A percentile compares a stretch with the other conserved stretches of the same genome.
Conservation (phyloP, 2,888 invertebrate genomes). For the Atethmia centrago region DNA sequence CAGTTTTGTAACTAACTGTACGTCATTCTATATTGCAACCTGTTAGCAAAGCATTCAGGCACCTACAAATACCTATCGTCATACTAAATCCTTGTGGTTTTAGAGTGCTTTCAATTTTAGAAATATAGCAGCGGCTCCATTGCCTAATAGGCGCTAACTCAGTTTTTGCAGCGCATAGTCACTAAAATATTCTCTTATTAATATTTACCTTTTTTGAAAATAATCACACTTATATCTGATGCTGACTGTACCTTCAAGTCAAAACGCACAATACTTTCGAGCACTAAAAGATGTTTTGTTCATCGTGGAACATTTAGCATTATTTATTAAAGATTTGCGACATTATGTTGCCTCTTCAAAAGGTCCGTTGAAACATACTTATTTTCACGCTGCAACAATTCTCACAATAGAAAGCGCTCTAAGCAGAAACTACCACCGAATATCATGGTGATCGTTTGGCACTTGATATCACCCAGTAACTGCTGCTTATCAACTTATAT, state of each 20-base stretch:
- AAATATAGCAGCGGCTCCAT: background rate
- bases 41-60: slow-evolving; percentile 40
- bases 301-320: background rate
- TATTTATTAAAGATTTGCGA: background rate
- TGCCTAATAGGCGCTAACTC: background rate
- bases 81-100: slow-evolving; percentile 27
- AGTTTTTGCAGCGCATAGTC: background rate
- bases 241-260: background rate
- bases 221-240: background rate
- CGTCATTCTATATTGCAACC: slow-evolving; percentile 7
- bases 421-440: background rate
- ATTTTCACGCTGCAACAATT: background rate
- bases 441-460: slow-evolving; percentile 41
- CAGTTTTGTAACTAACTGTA: background rate
- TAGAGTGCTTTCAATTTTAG: slow-evolving; percentile 4
- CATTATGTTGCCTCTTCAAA: background rate
- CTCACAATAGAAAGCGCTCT: background rate
- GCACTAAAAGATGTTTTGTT: background rate
- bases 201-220: background rate
- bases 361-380: background rate
- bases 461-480: slow-evolving; percentile 24
- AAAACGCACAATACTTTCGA: background rate
- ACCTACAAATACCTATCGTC: slow-evolving; percentile 28
- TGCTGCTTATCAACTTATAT: slow-evolving; percentile 16
- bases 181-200: background rate